Conservation (phyloP, 1,140 invertebrate genomes). For the Manduca sexta region DNA sequence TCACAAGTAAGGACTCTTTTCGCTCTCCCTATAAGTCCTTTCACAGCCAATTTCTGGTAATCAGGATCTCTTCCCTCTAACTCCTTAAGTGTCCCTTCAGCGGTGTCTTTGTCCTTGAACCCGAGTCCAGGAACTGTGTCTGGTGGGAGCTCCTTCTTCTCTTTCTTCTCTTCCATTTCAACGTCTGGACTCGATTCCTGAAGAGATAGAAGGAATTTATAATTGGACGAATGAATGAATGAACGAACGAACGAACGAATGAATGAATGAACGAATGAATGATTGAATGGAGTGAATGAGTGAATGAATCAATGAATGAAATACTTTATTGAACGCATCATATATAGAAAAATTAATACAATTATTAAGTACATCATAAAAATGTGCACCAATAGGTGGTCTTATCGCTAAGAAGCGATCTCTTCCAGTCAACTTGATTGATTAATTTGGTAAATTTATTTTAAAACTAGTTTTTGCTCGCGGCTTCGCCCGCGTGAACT, state of each 20-base stretch:
- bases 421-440: too few relatives aligned
- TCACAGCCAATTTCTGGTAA: slow-evolving; percentile 77
- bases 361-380: too few relatives aligned
- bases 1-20: slow-evolving; percentile 77
- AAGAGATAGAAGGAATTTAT: slow-evolving; percentile 6
- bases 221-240: neutral
- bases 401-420: too few relatives aligned
- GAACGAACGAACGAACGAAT: too few relatives aligned
- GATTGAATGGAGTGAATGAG: too few relatives aligned
- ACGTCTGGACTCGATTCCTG: slow-evolving; percentile 51
- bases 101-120: slow-evolving; percentile 77
- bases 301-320: too few relatives aligned
- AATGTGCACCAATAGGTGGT: too few relatives aligned
- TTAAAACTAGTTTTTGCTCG: too few relatives aligned
- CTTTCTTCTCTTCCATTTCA: slow-evolving; percentile 61
- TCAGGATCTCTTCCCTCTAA: slow-evolving; percentile 78
- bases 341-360: neutral
- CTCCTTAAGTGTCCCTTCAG: slow-evolving; percentile 67
- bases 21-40: slow-evolving; percentile 77
- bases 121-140: slow-evolving; percentile 77
- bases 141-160: slow-evolving; percentile 47
- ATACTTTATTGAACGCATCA: too few relatives aligned
- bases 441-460: too few relatives aligned
- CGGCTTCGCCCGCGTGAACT: too few relatives aligned
- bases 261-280: too few relatives aligned